A percentile compares a stretch with the other conserved stretches of the same genome.
Conservation (phyloP, 2,888 invertebrate genomes). For the Hirtodrosophila alboralis region DNA sequence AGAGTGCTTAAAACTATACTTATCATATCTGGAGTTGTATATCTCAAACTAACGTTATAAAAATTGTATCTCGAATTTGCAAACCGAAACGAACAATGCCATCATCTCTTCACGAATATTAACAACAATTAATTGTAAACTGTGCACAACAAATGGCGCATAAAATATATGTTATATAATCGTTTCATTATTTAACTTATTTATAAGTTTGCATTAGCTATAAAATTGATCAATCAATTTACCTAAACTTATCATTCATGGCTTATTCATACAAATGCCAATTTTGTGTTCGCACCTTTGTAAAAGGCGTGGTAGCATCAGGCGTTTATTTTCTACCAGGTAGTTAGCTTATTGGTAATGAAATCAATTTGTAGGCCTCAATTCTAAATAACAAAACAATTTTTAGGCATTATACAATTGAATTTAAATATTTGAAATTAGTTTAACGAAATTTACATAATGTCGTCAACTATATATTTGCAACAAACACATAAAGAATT, state of each 20-base stretch:
- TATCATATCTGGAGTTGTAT: constrained; percentile 24
- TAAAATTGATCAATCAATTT: constrained; percentile 18
- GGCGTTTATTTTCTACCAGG: constrained; percentile 19
- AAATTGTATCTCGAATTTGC: constrained; percentile 38
- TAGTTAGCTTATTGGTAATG: constrained; percentile 32
- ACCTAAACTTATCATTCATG: constrained; percentile 1
- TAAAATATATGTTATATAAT: constrained; percentile 2
- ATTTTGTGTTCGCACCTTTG: constrained; percentile 61
- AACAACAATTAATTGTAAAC: constrained; percentile 24
- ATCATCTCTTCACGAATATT: constrained; percentile 21
- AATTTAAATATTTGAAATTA: constrained; percentile 32
- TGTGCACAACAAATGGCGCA: constrained; percentile 15
- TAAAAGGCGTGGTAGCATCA: constrained; percentile 46
- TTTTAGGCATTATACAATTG: constrained; percentile 13
- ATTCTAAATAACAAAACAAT: constrained; percentile 24
- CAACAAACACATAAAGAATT: constrained; percentile 4
- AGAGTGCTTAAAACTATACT: constrained; percentile 46
- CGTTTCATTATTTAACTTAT: constrained; percentile 10
- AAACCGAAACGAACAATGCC: constrained; percentile 31
- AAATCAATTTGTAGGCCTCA: constrained; percentile 4
- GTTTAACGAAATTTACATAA: constrained; percentile 37
- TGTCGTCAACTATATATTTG: constrained; percentile 6
- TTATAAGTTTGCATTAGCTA: constrained; percentile 17
- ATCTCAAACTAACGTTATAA: constrained; percentile 30
- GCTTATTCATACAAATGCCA: constrained; percentile 35